Conservation (phyloP, 2,888 invertebrate genomes). For the Pristionchus fissidentatus region DNA sequence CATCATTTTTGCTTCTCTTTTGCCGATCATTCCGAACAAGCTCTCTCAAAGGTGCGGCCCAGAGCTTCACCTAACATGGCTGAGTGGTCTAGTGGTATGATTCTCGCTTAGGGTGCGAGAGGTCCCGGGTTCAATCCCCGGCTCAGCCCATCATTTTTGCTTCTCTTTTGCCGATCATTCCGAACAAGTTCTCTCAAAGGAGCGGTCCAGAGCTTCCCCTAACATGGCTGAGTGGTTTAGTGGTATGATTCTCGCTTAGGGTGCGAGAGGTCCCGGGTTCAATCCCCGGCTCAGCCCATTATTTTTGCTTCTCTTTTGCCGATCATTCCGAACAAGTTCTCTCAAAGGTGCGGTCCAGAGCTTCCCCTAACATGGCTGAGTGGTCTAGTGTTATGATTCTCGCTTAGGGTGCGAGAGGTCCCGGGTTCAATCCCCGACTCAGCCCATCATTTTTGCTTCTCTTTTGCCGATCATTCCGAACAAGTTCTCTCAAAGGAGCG, state of each 20-base stretch:
- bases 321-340: slow-evolving; percentile 16
- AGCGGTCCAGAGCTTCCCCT: background rate
- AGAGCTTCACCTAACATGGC: too few species aligned
- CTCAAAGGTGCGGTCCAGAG: background rate
- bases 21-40: background rate
- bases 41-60: background rate
- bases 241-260: slow-evolving; percentile 72
- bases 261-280: slow-evolving; percentile 76
- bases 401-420: slow-evolving; percentile 77
- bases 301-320: slow-evolving; percentile 15
- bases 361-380: slow-evolving; percentile 55
- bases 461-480: background rate
- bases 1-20: slow-evolving; percentile 22
- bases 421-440: slow-evolving; percentile 74
- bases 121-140: slow-evolving; percentile 76
- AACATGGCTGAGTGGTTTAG: slow-evolving; percentile 28
- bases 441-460: slow-evolving; percentile 52
- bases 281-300: slow-evolving; percentile 68
- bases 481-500: background rate
- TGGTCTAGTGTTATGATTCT: slow-evolving; percentile 77
- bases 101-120: slow-evolving; percentile 77
- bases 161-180: background rate
- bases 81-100: slow-evolving; percentile 76
- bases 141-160: slow-evolving; percentile 57
- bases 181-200: background rate